These are phyloP conservation scores for Carollia perspicillata DNA, from an alignment of 2,113 vertebrate species.

Conservation along the genomic window DNA sequence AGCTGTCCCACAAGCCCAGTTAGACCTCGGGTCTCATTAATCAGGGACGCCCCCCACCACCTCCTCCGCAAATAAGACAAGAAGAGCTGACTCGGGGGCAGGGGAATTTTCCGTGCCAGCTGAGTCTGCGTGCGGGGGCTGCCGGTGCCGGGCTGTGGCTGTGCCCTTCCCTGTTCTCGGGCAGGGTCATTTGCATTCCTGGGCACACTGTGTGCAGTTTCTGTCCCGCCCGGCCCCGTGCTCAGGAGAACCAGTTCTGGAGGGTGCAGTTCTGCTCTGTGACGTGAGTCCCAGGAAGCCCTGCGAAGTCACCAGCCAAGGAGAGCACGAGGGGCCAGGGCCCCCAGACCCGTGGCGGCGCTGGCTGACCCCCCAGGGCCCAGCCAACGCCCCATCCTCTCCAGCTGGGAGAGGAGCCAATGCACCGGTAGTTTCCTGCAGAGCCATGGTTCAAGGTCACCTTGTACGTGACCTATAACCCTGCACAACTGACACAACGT, in stretches of 20 bases:
- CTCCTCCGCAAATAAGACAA: not conserved
- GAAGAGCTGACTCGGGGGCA: too few species aligned
- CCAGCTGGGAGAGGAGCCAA: not conserved
- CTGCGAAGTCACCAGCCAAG: not conserved
- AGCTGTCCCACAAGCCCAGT: too few species aligned
- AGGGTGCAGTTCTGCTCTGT: not conserved
- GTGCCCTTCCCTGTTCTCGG: not conserved
- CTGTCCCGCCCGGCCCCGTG: not conserved
- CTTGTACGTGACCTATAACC: rapidly evolving
- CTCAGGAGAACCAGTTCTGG: not conserved
- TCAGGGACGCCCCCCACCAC: not conserved
- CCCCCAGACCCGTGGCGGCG: not conserved
- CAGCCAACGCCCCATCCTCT: rapidly evolving
- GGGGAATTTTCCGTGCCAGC: not conserved
- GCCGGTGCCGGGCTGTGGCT: not conserved
- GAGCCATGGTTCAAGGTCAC: not conserved
- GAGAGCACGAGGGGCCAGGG: rapidly evolving
- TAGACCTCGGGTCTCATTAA: not conserved
- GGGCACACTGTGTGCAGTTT: slow-evolving; percentile 30
- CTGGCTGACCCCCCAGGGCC: not conserved
- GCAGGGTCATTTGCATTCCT: slow-evolving; percentile 7
- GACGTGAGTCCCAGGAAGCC: not conserved
- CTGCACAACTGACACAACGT: rapidly evolving
- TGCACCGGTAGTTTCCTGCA: not conserved
- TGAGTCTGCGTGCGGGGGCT: not conserved